phyloP scores from a whole-genome alignment of 92 coral and sea anemone species.

The Siderastrea siderea region DNA sequence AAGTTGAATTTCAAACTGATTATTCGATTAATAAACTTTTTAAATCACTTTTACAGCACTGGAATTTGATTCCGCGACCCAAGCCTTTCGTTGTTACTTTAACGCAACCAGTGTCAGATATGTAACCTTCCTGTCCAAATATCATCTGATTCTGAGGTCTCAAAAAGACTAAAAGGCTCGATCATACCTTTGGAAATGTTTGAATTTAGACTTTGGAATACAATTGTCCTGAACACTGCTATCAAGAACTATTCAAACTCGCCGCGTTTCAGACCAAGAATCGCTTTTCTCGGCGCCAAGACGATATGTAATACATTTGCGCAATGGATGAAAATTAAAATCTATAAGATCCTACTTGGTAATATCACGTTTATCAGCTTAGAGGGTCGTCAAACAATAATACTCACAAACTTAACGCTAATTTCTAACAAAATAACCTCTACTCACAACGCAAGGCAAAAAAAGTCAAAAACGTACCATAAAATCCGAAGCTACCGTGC shows the following conservation, averaged over 20 bases:
- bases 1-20: neutral
- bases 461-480: slow-evolving; percentile 15
- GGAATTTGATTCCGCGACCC: slow-evolving; percentile 57
- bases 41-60: neutral
- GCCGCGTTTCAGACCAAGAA: neutral
- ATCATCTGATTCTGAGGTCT: slow-evolving; percentile 60
- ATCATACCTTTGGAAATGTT: no score
- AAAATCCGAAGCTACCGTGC: neutral
- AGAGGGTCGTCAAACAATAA: neutral
- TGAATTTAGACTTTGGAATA: neutral
- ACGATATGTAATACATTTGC: neutral
- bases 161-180: neutral
- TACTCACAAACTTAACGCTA: neutral
- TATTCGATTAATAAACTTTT: neutral
- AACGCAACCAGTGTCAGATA: slow-evolving; percentile 16
- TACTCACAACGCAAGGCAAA: neutral
- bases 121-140: slow-evolving; percentile 32
- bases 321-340: neutral
- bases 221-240: neutral
- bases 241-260: neutral
- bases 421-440: neutral
- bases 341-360: no score
- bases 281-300: neutral
- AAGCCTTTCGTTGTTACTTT: slow-evolving; percentile 6
- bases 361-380: neutral